Evolutionary conservation across 2,797 vertebrate genomes (phyloP).

Genomic region (Simalia tracyae): DNA sequence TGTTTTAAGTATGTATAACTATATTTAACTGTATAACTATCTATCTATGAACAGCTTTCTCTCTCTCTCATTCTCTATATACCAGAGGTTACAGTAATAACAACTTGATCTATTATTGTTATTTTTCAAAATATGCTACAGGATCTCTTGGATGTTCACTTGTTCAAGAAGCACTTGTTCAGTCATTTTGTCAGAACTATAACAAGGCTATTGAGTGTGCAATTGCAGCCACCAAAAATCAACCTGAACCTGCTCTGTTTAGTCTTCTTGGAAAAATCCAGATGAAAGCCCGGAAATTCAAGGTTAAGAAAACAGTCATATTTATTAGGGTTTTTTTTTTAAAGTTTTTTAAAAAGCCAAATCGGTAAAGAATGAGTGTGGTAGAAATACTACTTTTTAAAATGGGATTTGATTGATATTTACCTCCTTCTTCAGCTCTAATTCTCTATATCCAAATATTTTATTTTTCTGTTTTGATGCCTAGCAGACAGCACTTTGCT

Average conservation of each 20-base stretch:
- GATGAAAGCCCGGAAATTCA: slow-evolving; percentile 76
- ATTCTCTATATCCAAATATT: not conserved
- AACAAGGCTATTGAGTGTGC: slow-evolving; percentile 73
- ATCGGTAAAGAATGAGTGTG: not conserved
- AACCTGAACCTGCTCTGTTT: slow-evolving; percentile 53
- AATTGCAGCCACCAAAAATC: slow-evolving; percentile 30
- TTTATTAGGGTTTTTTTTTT: not conserved
- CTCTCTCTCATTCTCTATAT: not conserved
- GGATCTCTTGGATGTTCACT: slow-evolving; percentile 64
- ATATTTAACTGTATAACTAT: not conserved
- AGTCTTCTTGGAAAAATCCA: slow-evolving; percentile 76
- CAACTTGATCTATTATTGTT: not conserved
- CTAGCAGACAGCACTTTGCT: not conserved
- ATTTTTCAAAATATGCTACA: slow-evolving; percentile 35
- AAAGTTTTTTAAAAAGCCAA: not conserved
- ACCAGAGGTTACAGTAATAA: not conserved
- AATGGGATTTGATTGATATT: not conserved
- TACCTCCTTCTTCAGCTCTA: not conserved
- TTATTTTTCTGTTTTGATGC: not conserved
- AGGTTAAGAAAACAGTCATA: slow-evolving; percentile 64
- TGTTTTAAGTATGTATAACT: not conserved
- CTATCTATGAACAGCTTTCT: too few relatives aligned
- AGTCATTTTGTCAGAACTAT: slow-evolving; percentile 77
- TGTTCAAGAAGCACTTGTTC: slow-evolving; percentile 74
- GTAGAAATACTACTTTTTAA: not conserved